phyloP scores from a whole-genome alignment of 2,113 vertebrate genomes.

The Microtus ochrogaster region DNA sequence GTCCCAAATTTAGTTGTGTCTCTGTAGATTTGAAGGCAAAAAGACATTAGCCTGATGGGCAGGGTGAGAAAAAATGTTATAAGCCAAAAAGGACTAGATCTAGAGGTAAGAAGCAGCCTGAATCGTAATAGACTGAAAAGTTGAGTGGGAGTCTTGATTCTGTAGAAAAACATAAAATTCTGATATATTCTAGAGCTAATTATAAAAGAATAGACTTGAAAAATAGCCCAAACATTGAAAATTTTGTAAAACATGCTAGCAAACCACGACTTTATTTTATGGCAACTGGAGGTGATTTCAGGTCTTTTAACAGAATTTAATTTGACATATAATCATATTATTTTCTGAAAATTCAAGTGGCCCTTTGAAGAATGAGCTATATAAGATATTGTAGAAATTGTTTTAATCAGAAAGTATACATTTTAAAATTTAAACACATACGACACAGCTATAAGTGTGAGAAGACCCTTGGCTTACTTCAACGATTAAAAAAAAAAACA shows the following conservation, averaged over 20 bases:
- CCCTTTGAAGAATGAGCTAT: neutral
- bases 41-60: neutral
- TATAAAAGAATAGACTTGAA: neutral
- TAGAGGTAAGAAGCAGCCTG: neutral
- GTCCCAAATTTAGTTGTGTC: neutral
- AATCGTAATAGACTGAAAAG: neutral
- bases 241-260: neutral
- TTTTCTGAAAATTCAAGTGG: conserved; percentile 35
- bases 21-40: neutral
- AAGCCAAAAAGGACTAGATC: neutral
- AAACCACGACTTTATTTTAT: conserved; percentile 27
- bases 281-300: neutral
- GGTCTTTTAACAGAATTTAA: neutral
- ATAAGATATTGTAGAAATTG: neutral
- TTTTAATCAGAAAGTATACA: neutral
- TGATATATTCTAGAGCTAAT: neutral
- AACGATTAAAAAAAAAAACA: neutral
- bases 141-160: neutral
- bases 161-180: neutral
- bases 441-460: neutral
- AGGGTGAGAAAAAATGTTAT: neutral
- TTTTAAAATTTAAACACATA: conserved; percentile 1
- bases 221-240: neutral
- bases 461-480: neutral
- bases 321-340: neutral